These are phyloP conservation scores for Macquaria ambigua DNA, from an alignment of 2,113 vertebrate genomes.

Conservation along the genomic window DNA sequence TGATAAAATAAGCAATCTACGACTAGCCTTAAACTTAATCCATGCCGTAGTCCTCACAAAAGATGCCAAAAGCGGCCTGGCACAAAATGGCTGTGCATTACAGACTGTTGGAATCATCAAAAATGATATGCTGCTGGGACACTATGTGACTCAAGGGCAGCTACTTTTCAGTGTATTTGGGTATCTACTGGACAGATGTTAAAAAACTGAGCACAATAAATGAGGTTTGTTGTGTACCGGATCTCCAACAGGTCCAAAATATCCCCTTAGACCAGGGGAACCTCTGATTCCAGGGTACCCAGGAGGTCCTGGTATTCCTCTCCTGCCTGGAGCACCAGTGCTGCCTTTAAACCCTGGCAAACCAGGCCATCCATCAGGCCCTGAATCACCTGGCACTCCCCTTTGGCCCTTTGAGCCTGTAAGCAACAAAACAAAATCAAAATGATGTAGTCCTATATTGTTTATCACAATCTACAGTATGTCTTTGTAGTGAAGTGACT, in stretches of 20 bases:
- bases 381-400: slow-evolving; percentile 61
- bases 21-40: background rate
- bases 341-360: slow-evolving; percentile 54
- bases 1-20: background rate
- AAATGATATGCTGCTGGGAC: background rate
- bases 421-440: background rate
- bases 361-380: slow-evolving; percentile 57
- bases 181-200: background rate
- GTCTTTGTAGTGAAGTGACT: background rate
- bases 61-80: background rate
- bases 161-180: background rate
- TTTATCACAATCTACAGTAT: background rate
- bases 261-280: slow-evolving; percentile 63
- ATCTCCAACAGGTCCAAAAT: slow-evolving; percentile 59
- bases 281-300: slow-evolving; percentile 68
- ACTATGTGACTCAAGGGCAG: background rate
- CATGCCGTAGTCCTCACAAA: background rate
- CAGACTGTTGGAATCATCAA: background rate
- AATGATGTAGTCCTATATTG: background rate
- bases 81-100: background rate
- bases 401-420: slow-evolving; percentile 57
- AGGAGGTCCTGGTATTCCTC: slow-evolving; percentile 47
- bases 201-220: background rate
- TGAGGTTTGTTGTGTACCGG: slow-evolving; percentile 38
- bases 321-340: slow-evolving; percentile 48